Base-by-base conservation (phyloP, 1,140 invertebrate species). In the Drosophila mauritiana region DNA sequence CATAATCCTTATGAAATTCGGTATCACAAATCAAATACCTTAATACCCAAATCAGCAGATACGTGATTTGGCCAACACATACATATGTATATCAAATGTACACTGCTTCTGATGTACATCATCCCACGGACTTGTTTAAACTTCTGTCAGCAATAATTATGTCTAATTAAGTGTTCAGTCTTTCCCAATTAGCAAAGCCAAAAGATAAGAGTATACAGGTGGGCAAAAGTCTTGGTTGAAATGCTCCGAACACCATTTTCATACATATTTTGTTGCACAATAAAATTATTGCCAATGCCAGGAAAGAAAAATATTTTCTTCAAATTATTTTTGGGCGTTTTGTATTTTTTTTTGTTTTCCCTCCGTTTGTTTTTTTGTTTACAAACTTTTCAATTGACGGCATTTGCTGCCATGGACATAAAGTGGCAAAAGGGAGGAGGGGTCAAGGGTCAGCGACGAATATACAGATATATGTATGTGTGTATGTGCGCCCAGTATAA, bases 361-460 rank as follows among this genome's bases (percentile, higher is more conserved):
- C 46, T 56, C 34, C 37, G 6, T 27, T 36, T 46, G 36, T 25
- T 27, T 46, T 73, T 82, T 75, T 78, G 55, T 83, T 75, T 72
- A 67, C 40, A 68, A 74, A 80, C 37, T 83, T 86, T 88, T 83
- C 79, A 80, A 83, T 89, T 88, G 83, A 57, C 84, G 48, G 67
- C 70, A 83, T 86, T 86, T 86, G 64, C 69, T 83, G 84, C 73
- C 63, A 80, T 31, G 62, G 84, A 64, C 74, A 70, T 53, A 31
- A 39, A 42, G 52, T 1, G 45, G 10, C 11, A 10, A 13, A 17
- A 22, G 22, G 8, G n/a, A 37, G 27, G 58, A 10, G 61, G 56
- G 64, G n/a, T 67, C 83, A 89, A 55, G 88, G 84, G 84, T 89
- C 76, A 88, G 80, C 63, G 45, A 54, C 48, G 59, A 73, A 69